Conservation (phyloP, 2,888 invertebrate genomes). For the Sinodicranocentrus sp. region DNA sequence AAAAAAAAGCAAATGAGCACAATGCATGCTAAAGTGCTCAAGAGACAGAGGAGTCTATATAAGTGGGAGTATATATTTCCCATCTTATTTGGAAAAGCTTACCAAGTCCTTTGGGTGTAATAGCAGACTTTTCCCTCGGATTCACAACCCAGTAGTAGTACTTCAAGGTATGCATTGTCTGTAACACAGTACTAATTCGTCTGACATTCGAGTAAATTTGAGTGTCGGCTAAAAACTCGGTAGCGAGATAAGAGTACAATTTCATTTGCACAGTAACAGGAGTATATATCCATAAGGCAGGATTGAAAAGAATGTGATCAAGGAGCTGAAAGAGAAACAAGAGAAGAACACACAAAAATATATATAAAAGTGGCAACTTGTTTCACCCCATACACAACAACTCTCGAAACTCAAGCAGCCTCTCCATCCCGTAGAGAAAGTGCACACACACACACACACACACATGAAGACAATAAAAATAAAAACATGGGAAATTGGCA, state of each 20-base stretch:
- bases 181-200: constrained; percentile 97
- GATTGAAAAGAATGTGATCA: constrained; percentile 99
- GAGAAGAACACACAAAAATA: background rate
- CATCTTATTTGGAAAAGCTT: no score
- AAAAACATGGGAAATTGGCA: no score
- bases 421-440: constrained; percentile 1
- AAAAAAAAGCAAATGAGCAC: constrained; percentile 28
- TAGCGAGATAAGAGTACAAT: constrained; percentile 98
- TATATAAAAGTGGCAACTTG: no score
- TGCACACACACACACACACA: background rate
- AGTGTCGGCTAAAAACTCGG: constrained; percentile 98
- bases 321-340: constrained; percentile 85
- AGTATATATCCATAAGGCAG: constrained; percentile 99
- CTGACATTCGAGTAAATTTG: constrained; percentile 98
- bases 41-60: no score
- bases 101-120: constrained; percentile 97
- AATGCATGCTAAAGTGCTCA: no score
- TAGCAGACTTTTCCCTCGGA: constrained; percentile 96
- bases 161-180: constrained; percentile 98
- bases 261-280: constrained; percentile 96
- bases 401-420: no score
- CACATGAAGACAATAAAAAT: background rate
- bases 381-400: no score
- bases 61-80: no score
- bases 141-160: constrained; percentile 99